Percentiles rank a stretch among this genome's conserved stretches.
Conservation (phyloP, 2,888 invertebrate species). For the Eupithecia vulgata region DNA sequence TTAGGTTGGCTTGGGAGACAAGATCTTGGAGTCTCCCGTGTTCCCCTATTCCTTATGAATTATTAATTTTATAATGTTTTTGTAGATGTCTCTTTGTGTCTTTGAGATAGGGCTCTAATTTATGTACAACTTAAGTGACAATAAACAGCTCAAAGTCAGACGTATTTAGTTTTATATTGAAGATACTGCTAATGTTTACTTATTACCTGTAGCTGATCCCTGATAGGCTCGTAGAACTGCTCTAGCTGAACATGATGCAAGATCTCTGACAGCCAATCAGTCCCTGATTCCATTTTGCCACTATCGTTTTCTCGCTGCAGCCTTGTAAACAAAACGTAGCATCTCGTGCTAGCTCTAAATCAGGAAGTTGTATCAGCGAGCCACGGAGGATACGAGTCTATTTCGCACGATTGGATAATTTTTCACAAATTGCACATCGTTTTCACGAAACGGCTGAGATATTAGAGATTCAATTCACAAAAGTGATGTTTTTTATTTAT, state of each 20-base stretch:
- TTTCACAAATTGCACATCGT: slow-evolving; percentile 23
- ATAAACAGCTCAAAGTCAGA: background rate
- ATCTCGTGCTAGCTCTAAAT: slow-evolving; percentile 64
- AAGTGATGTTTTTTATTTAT: slow-evolving; percentile 30
- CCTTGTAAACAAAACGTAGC: slow-evolving; percentile 57
- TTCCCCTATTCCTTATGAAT: no score
- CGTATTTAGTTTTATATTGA: background rate
- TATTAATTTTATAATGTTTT: background rate
- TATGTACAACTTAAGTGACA: background rate
- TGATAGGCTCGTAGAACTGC: slow-evolving; percentile 94
- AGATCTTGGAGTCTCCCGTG: no score
- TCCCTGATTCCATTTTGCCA: slow-evolving; percentile 75
- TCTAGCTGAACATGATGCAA: slow-evolving; percentile 95
- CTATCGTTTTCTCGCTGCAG: slow-evolving; percentile 45
- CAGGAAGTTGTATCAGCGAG: slow-evolving; percentile 61
- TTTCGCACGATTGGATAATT: slow-evolving; percentile 40
- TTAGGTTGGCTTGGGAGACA: no score
- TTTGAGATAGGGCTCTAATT: background rate
- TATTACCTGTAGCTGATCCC: slow-evolving; percentile 94
- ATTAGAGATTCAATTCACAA: slow-evolving; percentile 26
- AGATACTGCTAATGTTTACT: slow-evolving; percentile 45
- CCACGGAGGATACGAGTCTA: slow-evolving; percentile 44
- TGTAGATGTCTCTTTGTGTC: background rate
- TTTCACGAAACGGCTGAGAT: background rate
- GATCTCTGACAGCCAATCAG: slow-evolving; percentile 93